These are phyloP conservation scores for Cremastobaeus sp. DNA, from an alignment of 2,888 invertebrate genomes.

Conservation along the genomic window DNA sequence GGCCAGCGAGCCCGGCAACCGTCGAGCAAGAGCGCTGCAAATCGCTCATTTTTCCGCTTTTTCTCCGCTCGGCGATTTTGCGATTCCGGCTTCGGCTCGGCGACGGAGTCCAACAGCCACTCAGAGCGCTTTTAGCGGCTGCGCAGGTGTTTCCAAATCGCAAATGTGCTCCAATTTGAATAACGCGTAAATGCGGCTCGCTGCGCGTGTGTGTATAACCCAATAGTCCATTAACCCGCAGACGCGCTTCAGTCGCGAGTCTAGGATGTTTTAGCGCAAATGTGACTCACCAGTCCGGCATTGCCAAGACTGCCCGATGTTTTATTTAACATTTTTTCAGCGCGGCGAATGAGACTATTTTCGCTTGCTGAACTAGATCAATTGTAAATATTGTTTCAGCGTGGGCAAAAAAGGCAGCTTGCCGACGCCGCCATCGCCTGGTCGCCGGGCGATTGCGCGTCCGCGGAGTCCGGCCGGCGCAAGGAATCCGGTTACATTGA, in stretches of 20 bases:
- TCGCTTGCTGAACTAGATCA: conserved; percentile 17
- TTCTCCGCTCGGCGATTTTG: too few relatives aligned
- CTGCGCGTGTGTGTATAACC: conserved; percentile 8
- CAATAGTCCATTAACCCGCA: conserved; percentile 24
- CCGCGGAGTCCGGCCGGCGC: too few relatives aligned
- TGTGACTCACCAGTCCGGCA: conserved; percentile 14
- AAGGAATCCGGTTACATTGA: too few relatives aligned
- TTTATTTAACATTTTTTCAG: conserved; percentile 18
- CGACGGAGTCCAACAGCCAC: too few relatives aligned
- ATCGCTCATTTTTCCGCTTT: too few relatives aligned
- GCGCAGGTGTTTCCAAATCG: conserved; percentile 3
- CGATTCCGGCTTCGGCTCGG: too few relatives aligned
- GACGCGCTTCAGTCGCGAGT: conserved; percentile 14
- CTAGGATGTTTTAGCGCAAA: conserved; percentile 22
- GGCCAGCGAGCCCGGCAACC: too few relatives aligned
- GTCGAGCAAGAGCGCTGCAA: too few relatives aligned
- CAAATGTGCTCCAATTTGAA: conserved; percentile 11
- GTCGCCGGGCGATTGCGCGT: too few relatives aligned
- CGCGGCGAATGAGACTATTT: conserved; percentile 21
- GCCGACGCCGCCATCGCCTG: too few relatives aligned
- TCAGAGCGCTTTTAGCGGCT: too few relatives aligned
- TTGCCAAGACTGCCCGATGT: conserved; percentile 9
- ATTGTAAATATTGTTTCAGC: conserved; percentile 30
- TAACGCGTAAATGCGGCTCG: conserved; percentile 5
- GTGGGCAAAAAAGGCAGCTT: conserved; percentile 8